Base-by-base conservation (phyloP, 2,888 invertebrate genomes). In the Macaria liturata region DNA sequence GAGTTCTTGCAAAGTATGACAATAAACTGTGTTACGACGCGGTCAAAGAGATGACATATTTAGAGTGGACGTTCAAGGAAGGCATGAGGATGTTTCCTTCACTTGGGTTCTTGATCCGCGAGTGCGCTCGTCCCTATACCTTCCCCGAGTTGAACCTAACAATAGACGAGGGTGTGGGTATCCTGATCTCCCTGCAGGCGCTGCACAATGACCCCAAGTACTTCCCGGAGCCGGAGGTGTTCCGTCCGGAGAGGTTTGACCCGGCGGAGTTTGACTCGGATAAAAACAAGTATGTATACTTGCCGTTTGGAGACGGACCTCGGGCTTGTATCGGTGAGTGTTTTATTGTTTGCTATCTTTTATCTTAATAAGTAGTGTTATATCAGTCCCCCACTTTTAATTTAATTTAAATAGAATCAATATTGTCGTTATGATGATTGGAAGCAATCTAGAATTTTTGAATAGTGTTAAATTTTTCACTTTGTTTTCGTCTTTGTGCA, bases 11-110 rank as follows among this genome's bases (percentile, higher is more conserved):
- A 0, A 76, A 68, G 40, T 68, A 85, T 61, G 61, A 70, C 30
- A 70, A 75, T 32, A 75, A 76, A 37, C 70, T 85, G 0, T 72
- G 76, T 50, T 85, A 83, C 61, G 83, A 84, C 0, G 83, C 84
- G 0, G 53, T 85, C 42, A 75, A 73, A 37, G 81, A 85, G 56
- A 82, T 85, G 84, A 76, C 70, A 0, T 82, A 81, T 59, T 59
- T 84, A 37, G 80, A 82, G 46, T 81, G 81, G 71, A 62, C 74
- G 0, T 81, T 84, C 54, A 80, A 71, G 52, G 88, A 88, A 55
- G 78, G 76, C 30, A 75, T 86, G 74, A 68, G 84, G 9, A 76
- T 83, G 70, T 86, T 86, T 44, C 86, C 87, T 0, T 83, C 88
- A 0, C 70, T 86, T 0, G 87, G 86, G 0, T 81, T 75, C 59